Base-by-base conservation (phyloP, 64 coral and sea anemone species). In the Montipora capricornis region DNA sequence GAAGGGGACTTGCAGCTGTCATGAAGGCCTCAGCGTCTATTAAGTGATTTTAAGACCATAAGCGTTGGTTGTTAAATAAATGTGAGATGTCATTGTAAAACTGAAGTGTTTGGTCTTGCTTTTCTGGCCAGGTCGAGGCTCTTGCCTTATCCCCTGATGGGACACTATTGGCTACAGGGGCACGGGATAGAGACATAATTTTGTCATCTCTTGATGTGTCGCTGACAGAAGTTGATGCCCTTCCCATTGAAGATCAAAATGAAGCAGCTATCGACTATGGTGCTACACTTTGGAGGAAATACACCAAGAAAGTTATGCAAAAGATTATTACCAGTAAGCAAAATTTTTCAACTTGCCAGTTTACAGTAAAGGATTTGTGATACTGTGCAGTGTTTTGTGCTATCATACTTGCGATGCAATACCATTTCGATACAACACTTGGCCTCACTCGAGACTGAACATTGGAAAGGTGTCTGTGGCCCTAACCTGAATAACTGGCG, bases 211-310 rank as follows among this genome's bases (percentile, higher is more conserved):
- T 97, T 22, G 89, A 87, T 68, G 71, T 97, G 0, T 94, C 95
- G 57, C 82, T 97, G 22, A 90, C 87, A 68, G 88, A 97, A 81
- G 87, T 97, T 44, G 95, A 97, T 89, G 95, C 95, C 1, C 92
- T 97, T 22, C 95, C 95, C 16, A 87, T 97, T 51, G 71, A 94
- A 69, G 95, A 97, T 49, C 80, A 89, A 12, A 79, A 79, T 57
- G 95, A 97, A 74, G 86, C 85, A 29, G 74, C 81, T 5, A 93
- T 88, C 5, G 94, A 97, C 59, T 85, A 87, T 77, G 95, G 95
- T 4, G 91, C 95, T 44, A 90, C 94, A 76, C 84, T 97, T 5
- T 97, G 95, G 95, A 94, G 91, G 77, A 97, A 97, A 67, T 97
- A 94, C 57, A 92, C 95, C 58, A 82, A 89, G 44, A 97, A 97